Percentiles rank a stretch among this genome's conserved stretches.
These are phyloP conservation scores for Diloba caeruleocephala DNA, from an alignment of 2,888 invertebrate species.

Conservation along the genomic window DNA sequence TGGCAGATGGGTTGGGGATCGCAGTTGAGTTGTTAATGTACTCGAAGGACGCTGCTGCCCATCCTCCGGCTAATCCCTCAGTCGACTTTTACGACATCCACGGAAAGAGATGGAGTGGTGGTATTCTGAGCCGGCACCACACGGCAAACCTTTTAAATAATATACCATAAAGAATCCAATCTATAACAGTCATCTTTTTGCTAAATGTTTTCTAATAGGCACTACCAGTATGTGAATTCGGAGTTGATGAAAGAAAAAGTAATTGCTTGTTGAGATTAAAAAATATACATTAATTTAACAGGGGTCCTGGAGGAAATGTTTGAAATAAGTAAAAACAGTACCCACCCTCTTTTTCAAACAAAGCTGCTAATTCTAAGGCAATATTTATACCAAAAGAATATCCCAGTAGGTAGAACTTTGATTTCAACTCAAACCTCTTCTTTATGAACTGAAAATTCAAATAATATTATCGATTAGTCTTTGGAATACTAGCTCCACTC, in stretches of 20 bases:
- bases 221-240: constrained; percentile 13
- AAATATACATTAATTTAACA: too few relatives aligned
- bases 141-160: too few relatives aligned
- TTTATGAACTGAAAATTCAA: constrained; percentile 58
- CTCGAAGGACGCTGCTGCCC: too few relatives aligned
- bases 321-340: constrained; percentile 29
- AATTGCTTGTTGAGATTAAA: too few relatives aligned
- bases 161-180: constrained; percentile 40
- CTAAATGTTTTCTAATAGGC: constrained; percentile 22
- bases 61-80: too few relatives aligned
- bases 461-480: too few relatives aligned
- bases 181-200: constrained; percentile 25
- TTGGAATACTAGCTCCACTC: too few relatives aligned
- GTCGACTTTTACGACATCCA: too few relatives aligned
- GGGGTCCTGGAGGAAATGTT: background rate
- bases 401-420: constrained; percentile 64
- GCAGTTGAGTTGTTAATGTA: too few relatives aligned
- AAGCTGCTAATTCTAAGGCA: constrained; percentile 68
- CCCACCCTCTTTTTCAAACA: constrained; percentile 73
- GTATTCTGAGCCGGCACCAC: too few relatives aligned
- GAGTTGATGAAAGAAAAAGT: constrained; percentile 11
- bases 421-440: constrained; percentile 52
- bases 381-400: constrained; percentile 71
- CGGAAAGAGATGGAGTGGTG: too few relatives aligned
- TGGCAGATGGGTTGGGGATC: too few relatives aligned